A percentile compares a stretch with the other conserved stretches of the same genome.
These are phyloP conservation scores for Alentia gelatinosa DNA, from an alignment of 2,888 invertebrate species.

Conservation along the genomic window DNA sequence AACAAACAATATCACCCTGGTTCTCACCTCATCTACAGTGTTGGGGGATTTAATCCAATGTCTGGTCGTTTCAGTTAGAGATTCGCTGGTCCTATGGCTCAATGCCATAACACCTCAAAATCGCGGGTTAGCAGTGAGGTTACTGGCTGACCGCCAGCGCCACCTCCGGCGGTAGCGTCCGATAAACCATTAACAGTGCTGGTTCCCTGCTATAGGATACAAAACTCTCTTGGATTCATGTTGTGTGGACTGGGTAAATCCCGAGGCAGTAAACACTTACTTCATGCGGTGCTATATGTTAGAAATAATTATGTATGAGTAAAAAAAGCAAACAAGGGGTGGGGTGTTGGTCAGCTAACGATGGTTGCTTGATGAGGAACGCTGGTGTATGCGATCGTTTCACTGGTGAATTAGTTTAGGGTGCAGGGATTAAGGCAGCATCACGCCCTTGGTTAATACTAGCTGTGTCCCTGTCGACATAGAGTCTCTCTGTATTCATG, in stretches of 20 bases:
- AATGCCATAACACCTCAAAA: background rate
- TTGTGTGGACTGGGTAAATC: too few species aligned
- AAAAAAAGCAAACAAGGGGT: background rate
- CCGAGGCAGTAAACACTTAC: too few species aligned
- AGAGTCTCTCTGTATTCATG: background rate
- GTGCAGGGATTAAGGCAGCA: background rate
- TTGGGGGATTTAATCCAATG: too few species aligned
- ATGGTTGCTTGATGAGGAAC: background rate
- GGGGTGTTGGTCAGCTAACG: background rate
- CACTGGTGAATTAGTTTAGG: background rate
- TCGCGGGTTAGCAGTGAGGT: background rate
- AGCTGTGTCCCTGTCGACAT: background rate
- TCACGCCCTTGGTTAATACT: background rate
- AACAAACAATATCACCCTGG: too few species aligned
- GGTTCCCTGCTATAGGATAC: background rate
- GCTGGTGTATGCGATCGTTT: background rate
- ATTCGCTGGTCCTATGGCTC: background rate
- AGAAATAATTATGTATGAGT: background rate
- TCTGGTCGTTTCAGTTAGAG: too few species aligned
- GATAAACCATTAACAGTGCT: background rate
- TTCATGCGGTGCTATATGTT: too few species aligned
- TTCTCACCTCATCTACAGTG: too few species aligned
- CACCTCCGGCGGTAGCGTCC: background rate
- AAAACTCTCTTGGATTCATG: background rate
- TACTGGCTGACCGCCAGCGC: slow-evolving; percentile 3